Conservation (phyloP, 2,888 invertebrate species). For the Aleiodes alternator region DNA sequence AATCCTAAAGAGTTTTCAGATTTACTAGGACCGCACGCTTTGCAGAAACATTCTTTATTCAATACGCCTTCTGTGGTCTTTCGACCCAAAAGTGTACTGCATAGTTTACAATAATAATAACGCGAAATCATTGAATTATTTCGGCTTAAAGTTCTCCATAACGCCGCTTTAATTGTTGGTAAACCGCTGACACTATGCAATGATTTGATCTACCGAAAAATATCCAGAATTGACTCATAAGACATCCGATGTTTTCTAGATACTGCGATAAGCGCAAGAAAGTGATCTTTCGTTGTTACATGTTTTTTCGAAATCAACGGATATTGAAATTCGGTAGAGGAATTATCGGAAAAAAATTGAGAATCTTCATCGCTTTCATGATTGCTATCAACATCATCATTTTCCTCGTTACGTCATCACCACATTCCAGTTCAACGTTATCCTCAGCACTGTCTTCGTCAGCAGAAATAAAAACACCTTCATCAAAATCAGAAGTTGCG, state of each 20-base stretch:
- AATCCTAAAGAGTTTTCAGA: neutral
- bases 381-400: no score
- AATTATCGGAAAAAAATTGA: no score
- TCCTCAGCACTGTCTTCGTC: no score
- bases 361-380: no score
- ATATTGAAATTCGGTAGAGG: no score
- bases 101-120: constrained; percentile 17
- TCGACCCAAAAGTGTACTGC: neutral
- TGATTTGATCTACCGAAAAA: constrained; percentile 1
- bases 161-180: constrained; percentile 12
- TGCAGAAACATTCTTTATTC: neutral
- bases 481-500: no score
- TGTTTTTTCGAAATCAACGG: neutral
- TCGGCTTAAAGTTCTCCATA: constrained; percentile 1
- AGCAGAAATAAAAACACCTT: no score
- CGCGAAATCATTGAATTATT: neutral
- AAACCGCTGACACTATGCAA: neutral
- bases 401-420: no score
- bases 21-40: neutral
- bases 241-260: constrained; percentile 5
- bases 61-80: neutral
- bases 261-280: neutral
- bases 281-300: neutral
- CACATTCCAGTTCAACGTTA: no score
- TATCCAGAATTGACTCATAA: constrained; percentile 1